Evolutionary conservation across 2,797 vertebrate genomes (phyloP).

Genomic region (Enteromius unitaeniatus): DNA sequence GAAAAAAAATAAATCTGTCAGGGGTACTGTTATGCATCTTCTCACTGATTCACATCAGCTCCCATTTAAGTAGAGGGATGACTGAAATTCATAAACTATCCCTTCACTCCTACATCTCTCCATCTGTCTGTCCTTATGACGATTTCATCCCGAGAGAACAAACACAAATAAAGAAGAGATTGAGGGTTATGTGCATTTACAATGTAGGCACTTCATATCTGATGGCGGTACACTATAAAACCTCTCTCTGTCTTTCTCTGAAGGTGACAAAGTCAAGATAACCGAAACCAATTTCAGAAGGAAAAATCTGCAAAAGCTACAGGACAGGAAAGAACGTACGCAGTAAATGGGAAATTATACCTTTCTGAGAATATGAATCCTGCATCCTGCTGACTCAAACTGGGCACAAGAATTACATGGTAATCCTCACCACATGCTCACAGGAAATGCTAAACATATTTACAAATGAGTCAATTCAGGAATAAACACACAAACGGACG

Average conservation of each 20-base stretch:
- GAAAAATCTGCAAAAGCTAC: background rate
- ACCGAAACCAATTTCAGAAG: background rate
- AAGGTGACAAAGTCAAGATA: conserved; percentile 6
- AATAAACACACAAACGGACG: conserved; percentile 23
- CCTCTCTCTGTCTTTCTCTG: background rate
- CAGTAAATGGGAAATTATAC: background rate
- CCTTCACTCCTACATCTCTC: conserved; percentile 13
- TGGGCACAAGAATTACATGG: conserved; percentile 39
- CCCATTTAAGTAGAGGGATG: background rate
- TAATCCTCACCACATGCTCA: conserved; percentile 54
- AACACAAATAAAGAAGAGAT: conserved; percentile 1
- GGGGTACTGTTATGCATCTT: background rate
- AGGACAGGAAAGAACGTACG: background rate
- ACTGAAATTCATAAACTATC: conserved; percentile 11
- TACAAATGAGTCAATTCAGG: conserved; percentile 46
- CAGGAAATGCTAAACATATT: conserved; percentile 44
- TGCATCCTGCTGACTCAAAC: conserved; percentile 49
- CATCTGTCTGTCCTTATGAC: background rate
- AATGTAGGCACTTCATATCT: background rate
- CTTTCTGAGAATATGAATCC: conserved; percentile 41
- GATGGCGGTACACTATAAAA: background rate
- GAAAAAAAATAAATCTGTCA: background rate
- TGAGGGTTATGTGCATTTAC: background rate
- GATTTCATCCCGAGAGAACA: conserved; percentile 3
- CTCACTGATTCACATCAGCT: conserved; percentile 2